Percentiles rank a stretch among this genome's conserved stretches.
phyloP scores from a whole-genome alignment of 2,797 vertebrate species.

The Danio aesculapii region DNA sequence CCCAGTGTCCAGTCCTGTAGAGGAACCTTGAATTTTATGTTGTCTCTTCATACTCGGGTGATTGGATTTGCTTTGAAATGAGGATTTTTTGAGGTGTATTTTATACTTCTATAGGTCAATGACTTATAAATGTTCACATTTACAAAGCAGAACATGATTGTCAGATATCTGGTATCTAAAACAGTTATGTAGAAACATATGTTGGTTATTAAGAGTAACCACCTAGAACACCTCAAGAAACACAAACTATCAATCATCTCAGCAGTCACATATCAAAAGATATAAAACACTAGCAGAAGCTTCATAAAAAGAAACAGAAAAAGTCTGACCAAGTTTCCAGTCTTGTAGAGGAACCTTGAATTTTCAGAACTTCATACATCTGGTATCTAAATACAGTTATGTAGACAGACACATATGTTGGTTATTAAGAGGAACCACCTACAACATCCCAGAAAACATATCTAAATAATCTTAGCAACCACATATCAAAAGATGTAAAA shows the following conservation, averaged over 20 bases:
- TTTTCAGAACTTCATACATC: too few relatives aligned
- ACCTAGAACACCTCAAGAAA: too few relatives aligned
- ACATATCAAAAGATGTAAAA: too few relatives aligned
- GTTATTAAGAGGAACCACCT: background rate
- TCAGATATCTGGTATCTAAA: background rate
- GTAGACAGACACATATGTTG: background rate
- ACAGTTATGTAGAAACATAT: too few relatives aligned
- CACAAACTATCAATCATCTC: too few relatives aligned
- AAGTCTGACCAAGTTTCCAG: background rate
- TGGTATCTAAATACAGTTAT: background rate
- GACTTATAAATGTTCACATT: background rate
- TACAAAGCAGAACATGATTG: background rate
- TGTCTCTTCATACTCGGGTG: background rate
- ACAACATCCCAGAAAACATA: background rate
- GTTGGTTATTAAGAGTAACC: too few relatives aligned
- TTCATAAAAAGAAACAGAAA: background rate
- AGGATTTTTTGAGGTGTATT: background rate
- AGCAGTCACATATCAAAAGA: too few relatives aligned
- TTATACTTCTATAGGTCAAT: background rate
- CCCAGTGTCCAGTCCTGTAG: slow-evolving; percentile 24
- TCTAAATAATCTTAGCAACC: background rate
- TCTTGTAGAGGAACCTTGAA: slow-evolving; percentile 30
- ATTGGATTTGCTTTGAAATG: slow-evolving; percentile 2
- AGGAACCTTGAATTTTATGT: slow-evolving; percentile 37
- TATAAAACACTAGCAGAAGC: too few relatives aligned